Conservation (phyloP, 2,113 vertebrate species). For the Ophthalmolycus amberensis region DNA sequence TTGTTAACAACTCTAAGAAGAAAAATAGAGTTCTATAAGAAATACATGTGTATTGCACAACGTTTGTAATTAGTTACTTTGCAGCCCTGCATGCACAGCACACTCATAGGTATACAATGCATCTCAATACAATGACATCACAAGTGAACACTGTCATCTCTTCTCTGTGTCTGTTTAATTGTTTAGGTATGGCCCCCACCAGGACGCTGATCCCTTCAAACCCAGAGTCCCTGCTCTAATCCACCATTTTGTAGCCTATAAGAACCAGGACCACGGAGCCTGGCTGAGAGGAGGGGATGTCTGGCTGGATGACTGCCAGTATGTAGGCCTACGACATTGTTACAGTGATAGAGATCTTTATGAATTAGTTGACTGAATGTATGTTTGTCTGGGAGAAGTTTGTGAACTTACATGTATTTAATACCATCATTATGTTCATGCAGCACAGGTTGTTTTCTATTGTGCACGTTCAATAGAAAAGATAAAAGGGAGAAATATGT, state of each 20-base stretch:
- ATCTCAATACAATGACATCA: background rate
- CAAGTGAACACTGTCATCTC: background rate
- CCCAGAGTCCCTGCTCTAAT: constrained; percentile 94
- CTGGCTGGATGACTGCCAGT: constrained; percentile 97
- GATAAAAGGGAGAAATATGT: constrained; percentile 8
- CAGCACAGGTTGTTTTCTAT: no score
- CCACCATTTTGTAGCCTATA: constrained; percentile 91
- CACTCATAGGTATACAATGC: background rate
- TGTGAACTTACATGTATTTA: background rate
- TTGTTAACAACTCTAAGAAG: no score
- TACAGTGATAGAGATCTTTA: background rate
- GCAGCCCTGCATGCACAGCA: background rate
- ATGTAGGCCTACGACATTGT: constrained; percentile 69
- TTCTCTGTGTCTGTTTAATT: background rate
- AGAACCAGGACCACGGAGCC: constrained; percentile 98
- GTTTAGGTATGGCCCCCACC: constrained; percentile 93
- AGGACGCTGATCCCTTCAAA: constrained; percentile 94
- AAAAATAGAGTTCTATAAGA: no score
- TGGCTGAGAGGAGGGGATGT: constrained; percentile 98
- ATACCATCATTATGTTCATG: no score
- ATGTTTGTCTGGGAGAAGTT: background rate
- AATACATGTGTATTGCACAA: no score
- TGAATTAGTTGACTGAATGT: background rate
- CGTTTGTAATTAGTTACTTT: background rate
- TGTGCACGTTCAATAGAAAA: constrained; percentile 1